These are phyloP conservation scores for Eucidaris tribuloides DNA, from an alignment of 35 echinoderm and acorn worm species.

Conservation along the genomic window DNA sequence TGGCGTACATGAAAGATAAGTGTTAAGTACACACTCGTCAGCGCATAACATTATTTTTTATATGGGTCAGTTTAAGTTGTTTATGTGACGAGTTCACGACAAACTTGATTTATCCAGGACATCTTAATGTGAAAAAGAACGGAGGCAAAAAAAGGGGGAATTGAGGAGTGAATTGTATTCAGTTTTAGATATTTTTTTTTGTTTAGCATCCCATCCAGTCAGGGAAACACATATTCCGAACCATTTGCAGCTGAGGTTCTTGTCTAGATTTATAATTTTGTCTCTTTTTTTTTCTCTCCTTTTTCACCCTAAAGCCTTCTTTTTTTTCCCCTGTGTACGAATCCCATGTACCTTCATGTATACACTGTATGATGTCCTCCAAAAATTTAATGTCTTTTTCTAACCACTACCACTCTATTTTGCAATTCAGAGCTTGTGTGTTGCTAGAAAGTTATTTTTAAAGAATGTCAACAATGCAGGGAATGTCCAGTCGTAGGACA, in stretches of 20 bases:
- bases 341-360: background rate
- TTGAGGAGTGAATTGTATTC: slow-evolving; percentile 16
- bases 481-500: too few relatives aligned
- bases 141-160: too few relatives aligned
- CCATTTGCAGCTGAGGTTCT: slow-evolving; percentile 28
- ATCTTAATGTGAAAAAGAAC: too few relatives aligned
- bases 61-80: too few relatives aligned
- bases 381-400: background rate
- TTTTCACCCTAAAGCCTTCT: background rate
- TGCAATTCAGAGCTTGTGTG: background rate
- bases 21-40: too few relatives aligned
- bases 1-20: too few relatives aligned
- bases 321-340: background rate
- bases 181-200: slow-evolving; percentile 17
- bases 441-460: too few relatives aligned
- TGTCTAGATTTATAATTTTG: slow-evolving; percentile 18
- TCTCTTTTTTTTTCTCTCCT: slow-evolving; percentile 3
- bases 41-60: too few relatives aligned
- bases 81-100: too few relatives aligned
- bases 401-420: background rate
- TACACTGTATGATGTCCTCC: background rate
- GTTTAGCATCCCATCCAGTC: slow-evolving; percentile 2
- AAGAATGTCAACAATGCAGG: too few relatives aligned
- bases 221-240: slow-evolving; percentile 32
- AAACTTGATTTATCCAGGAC: too few relatives aligned